Percentiles rank a stretch among this genome's conserved stretches.
These are phyloP conservation scores for Syrmaticus mikado DNA, from an alignment of 2,113 vertebrate genomes.

Conservation along the genomic window DNA sequence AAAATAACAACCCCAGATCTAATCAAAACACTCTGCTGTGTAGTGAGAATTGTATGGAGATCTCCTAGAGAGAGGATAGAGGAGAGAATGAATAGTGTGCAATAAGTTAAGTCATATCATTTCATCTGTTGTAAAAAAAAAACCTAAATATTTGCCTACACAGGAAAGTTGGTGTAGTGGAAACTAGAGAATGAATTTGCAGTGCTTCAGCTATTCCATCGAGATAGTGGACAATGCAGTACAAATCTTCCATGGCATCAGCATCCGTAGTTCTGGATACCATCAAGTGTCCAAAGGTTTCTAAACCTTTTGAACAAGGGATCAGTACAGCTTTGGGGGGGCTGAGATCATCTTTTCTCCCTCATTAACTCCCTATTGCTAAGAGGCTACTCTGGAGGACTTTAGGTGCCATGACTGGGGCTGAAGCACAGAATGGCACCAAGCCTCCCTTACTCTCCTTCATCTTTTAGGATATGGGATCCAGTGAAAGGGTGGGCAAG, in stretches of 20 bases:
- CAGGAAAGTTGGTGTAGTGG: not conserved
- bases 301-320: not conserved
- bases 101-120: not conserved
- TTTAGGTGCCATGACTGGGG: not conserved
- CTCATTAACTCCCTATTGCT: not conserved
- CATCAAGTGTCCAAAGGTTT: not conserved
- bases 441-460: not conserved
- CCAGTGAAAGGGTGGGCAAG: not conserved
- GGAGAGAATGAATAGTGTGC: not conserved
- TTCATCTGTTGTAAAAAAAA: not conserved
- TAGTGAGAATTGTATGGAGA: not conserved
- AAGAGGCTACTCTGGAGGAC: not conserved
- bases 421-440: not conserved
- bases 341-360: not conserved
- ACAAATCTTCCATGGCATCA: not conserved
- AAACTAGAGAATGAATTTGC: not conserved
- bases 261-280: not conserved
- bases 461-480: not conserved
- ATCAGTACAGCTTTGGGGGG: not conserved
- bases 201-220: conserved; percentile 3
- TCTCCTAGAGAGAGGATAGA: not conserved
- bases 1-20: not conserved
- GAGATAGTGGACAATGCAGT: not conserved
- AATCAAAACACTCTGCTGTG: not conserved
- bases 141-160: not conserved